Evolutionary conservation across 2,888 invertebrate genomes (phyloP).

Genomic region (Leptinotarsa haldemani): DNA sequence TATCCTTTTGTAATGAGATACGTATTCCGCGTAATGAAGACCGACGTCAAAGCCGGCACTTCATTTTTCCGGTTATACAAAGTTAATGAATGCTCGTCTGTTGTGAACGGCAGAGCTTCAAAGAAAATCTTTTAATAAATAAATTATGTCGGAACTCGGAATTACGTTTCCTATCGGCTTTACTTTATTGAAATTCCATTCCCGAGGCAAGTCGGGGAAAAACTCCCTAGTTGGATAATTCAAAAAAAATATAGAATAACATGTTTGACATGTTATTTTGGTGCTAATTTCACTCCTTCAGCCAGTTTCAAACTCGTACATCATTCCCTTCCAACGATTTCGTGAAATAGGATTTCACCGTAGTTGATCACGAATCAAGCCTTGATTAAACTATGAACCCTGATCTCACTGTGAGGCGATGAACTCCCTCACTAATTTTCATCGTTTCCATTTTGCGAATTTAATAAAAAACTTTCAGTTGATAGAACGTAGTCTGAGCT

Average conservation of each 20-base stretch:
- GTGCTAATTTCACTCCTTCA: too few species aligned
- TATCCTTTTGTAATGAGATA: slow-evolving; percentile 15
- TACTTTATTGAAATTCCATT: slow-evolving; percentile 8
- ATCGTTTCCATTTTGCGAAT: background rate
- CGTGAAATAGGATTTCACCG: background rate
- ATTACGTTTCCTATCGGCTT: slow-evolving; percentile 13
- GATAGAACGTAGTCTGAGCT: slow-evolving; percentile 21
- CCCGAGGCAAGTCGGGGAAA: background rate
- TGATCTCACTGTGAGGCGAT: background rate
- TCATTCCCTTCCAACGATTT: background rate
- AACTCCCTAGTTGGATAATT: background rate
- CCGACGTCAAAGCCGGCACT: background rate
- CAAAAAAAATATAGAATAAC: background rate
- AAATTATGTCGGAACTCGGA: slow-evolving; percentile 5
- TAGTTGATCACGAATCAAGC: background rate
- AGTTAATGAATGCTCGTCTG: slow-evolving; percentile 13
- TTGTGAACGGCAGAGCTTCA: slow-evolving; percentile 9
- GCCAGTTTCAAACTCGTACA: background rate
- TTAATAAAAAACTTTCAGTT: slow-evolving; percentile 24
- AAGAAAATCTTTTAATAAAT: slow-evolving; percentile 12
- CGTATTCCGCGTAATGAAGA: background rate
- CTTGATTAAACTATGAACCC: background rate
- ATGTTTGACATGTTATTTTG: too few species aligned
- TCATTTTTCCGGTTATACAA: slow-evolving; percentile 13
- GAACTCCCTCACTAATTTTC: background rate